These are phyloP conservation scores for Lepidochrysops patricia DNA, from an alignment of 2,888 invertebrate species.

Conservation along the genomic window DNA sequence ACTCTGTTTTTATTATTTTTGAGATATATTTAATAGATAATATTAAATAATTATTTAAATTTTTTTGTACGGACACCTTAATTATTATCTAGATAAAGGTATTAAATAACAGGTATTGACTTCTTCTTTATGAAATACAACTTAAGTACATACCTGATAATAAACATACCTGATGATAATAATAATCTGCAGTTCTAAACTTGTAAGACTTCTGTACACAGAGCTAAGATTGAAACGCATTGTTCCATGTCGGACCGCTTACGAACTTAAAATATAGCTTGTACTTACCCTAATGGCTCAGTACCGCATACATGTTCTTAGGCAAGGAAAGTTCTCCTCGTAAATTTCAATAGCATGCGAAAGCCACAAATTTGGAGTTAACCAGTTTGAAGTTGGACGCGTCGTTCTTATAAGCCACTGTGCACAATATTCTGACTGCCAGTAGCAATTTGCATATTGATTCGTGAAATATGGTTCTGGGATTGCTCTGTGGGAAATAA, in stretches of 20 bases:
- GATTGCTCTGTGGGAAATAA: conserved; percentile 12
- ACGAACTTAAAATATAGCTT: conserved; percentile 21
- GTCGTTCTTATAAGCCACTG: conserved; percentile 37
- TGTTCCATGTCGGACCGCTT: conserved; percentile 8
- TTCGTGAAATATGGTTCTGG: conserved; percentile 35
- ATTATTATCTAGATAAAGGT: too few species aligned
- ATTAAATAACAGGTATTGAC: too few species aligned
- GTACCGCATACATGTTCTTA: conserved; percentile 26
- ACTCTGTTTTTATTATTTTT: too few species aligned
- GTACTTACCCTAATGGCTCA: conserved; percentile 29
- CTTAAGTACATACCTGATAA: too few species aligned
- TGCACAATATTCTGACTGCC: conserved; percentile 36
- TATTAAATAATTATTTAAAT: too few species aligned
- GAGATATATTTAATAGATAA: too few species aligned
- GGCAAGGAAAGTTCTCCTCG: conserved; percentile 52
- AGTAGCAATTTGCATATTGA: conserved; percentile 52
- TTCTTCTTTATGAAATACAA: too few species aligned
- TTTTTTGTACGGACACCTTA: too few species aligned
- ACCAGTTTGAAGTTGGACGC: conserved; percentile 52
- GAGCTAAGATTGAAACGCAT: conserved; percentile 10
- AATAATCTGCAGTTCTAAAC: neutral
- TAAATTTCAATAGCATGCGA: conserved; percentile 68
- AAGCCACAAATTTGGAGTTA: conserved; percentile 59
- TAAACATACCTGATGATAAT: neutral
- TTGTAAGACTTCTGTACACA: neutral